Evolutionary conservation across 1,140 invertebrate genomes (phyloP).

Genomic region (Drosophila parabipectinata): DNA sequence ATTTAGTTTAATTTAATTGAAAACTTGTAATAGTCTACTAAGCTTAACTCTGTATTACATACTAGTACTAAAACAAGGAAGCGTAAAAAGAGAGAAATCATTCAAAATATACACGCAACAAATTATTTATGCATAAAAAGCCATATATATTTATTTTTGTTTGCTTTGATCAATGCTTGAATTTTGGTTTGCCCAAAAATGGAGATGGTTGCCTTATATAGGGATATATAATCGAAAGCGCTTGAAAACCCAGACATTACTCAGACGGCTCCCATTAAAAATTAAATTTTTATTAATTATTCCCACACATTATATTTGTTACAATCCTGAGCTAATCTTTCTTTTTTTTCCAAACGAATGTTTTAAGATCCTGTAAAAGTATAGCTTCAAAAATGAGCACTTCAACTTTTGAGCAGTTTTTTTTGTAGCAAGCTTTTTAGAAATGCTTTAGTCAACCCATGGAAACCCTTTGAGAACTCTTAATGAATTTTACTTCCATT

Average conservation of each 20-base stretch:
- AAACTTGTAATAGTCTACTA: constrained; percentile 64
- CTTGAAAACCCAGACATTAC: not conserved
- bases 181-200: constrained; percentile 24
- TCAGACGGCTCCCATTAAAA: not conserved
- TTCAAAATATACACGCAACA: constrained; percentile 57
- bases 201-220: constrained; percentile 29
- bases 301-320: not conserved
- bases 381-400: not conserved
- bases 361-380: not conserved
- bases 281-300: not conserved
- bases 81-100: constrained; percentile 46
- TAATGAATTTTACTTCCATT: constrained; percentile 78
- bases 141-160: constrained; percentile 12
- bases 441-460: not conserved
- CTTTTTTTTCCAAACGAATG: not conserved
- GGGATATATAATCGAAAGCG: constrained; percentile 7
- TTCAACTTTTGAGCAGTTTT: constrained; percentile 1
- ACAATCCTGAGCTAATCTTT: not conserved
- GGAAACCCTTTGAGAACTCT: constrained; percentile 43
- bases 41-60: constrained; percentile 73
- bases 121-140: constrained; percentile 71
- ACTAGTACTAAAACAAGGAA: constrained; percentile 68
- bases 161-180: constrained; percentile 46
- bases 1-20: constrained; percentile 72
- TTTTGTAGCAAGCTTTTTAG: constrained; percentile 27